A percentile compares a stretch with the other conserved stretches of the same genome.
Conservation (phyloP, 2,113 vertebrate genomes). For the Channa argus region DNA sequence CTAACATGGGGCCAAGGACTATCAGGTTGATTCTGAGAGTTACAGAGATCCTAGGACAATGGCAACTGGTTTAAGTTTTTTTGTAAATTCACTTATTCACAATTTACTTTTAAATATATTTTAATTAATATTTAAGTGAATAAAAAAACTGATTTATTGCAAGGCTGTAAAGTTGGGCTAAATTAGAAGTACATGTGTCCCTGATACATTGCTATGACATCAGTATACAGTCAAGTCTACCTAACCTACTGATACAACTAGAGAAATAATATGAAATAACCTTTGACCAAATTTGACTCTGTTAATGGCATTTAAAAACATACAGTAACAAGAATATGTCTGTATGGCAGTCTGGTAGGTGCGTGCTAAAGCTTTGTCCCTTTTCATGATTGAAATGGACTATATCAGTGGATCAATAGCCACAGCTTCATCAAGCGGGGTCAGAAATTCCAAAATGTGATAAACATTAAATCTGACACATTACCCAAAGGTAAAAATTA, state of each 20-base stretch:
- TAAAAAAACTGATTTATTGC: neutral
- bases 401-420: neutral
- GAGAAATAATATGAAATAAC: neutral
- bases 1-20: neutral
- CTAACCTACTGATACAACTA: neutral
- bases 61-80: constrained; percentile 5
- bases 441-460: neutral
- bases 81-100: neutral
- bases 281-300: neutral
- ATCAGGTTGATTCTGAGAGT: neutral
- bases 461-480: neutral
- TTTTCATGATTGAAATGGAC: neutral
- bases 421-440: neutral
- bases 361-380: neutral
- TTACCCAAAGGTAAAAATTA: too few relatives aligned
- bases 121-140: neutral
- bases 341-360: neutral
- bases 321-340: neutral
- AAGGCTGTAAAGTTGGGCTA: neutral
- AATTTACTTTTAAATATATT: neutral
- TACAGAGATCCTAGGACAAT: neutral
- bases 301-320: neutral
- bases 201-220: neutral
- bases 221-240: too few relatives aligned
- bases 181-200: constrained; percentile 4